Conservation (phyloP, 2,888 invertebrate genomes). For the Amphipoea oculea region DNA sequence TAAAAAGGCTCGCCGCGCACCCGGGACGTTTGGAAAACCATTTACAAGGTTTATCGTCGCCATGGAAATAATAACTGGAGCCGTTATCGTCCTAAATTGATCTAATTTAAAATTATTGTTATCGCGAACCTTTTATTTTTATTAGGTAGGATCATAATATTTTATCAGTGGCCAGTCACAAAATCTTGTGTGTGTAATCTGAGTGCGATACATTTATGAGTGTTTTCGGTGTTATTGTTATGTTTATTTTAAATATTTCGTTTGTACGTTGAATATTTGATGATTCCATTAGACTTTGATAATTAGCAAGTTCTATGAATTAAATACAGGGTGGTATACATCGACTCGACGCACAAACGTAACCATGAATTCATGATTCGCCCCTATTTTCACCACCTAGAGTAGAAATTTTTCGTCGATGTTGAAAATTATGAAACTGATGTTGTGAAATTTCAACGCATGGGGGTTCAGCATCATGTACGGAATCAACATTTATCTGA, state of each 20-base stretch:
- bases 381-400: too few species aligned
- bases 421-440: too few species aligned
- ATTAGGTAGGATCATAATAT: slow-evolving; percentile 84
- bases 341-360: too few species aligned
- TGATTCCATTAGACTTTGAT: not conserved
- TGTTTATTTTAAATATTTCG: slow-evolving; percentile 10
- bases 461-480: not conserved
- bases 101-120: slow-evolving; percentile 90
- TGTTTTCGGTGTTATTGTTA: slow-evolving; percentile 14
- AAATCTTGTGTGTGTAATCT: slow-evolving; percentile 73
- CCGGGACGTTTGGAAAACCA: slow-evolving; percentile 89
- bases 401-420: too few species aligned
- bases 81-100: slow-evolving; percentile 89
- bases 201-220: slow-evolving; percentile 45
- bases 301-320: not conserved
- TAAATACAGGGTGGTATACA: not conserved
- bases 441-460: too few species aligned
- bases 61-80: slow-evolving; percentile 90
- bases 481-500: not conserved
- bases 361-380: not conserved
- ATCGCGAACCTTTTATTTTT: slow-evolving; percentile 88
- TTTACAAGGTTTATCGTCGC: slow-evolving; percentile 90
- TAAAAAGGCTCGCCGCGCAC: slow-evolving; percentile 87
- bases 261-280: not conserved
- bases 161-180: slow-evolving; percentile 76